phyloP scores from a whole-genome alignment of 2,888 invertebrate genomes.

The Deladenus siricidicola region DNA sequence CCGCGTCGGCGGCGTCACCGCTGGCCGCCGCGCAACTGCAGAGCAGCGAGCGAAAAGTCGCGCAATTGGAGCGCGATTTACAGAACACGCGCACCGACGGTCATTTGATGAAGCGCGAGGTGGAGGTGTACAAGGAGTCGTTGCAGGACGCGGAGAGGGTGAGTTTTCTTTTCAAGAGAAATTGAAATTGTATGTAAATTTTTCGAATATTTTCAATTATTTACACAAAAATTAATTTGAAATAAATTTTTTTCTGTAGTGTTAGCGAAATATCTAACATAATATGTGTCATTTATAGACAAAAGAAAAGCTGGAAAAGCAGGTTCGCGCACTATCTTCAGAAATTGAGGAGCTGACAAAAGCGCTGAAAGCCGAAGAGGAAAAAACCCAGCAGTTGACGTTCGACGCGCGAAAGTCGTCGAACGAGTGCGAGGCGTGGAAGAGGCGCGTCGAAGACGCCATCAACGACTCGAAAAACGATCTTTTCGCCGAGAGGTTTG shows the following conservation, averaged over 20 bases:
- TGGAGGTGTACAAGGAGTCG: slow-evolving; percentile 46
- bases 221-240: neutral
- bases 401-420: slow-evolving; percentile 32
- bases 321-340: slow-evolving; percentile 23
- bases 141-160: slow-evolving; percentile 41
- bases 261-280: neutral
- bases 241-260: too few relatives aligned
- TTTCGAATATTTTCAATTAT: neutral
- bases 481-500: slow-evolving; percentile 33
- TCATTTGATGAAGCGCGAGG: slow-evolving; percentile 38
- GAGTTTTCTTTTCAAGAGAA: neutral
- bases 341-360: slow-evolving; percentile 30
- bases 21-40: slow-evolving; percentile 23
- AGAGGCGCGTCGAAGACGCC: slow-evolving; percentile 37
- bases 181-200: neutral
- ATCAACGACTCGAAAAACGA: slow-evolving; percentile 38
- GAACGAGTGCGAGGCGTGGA: slow-evolving; percentile 38
- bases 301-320: slow-evolving; percentile 35
- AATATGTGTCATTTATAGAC: slow-evolving; percentile 23
- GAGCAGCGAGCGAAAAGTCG: slow-evolving; percentile 37
- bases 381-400: slow-evolving; percentile 30
- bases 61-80: slow-evolving; percentile 36
- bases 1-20: neutral
- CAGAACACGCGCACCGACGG: slow-evolving; percentile 35
- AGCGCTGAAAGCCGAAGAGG: slow-evolving; percentile 22